Evolutionary conservation across 2,888 invertebrate genomes (phyloP).

Genomic region (Cantharis lateralis): DNA sequence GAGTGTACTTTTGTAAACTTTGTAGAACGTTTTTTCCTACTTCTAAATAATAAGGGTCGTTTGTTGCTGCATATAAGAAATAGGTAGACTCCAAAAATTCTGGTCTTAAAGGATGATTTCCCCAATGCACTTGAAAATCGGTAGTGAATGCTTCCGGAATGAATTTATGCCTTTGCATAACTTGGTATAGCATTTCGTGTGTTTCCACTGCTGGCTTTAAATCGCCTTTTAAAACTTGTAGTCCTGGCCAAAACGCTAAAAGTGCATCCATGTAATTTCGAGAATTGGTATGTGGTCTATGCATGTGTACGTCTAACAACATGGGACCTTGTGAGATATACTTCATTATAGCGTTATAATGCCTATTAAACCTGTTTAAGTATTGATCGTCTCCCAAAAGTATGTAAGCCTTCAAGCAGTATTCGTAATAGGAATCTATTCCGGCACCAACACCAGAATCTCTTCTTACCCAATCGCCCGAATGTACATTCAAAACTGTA

Average conservation of each 20-base stretch:
- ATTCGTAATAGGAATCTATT: slow-evolving; percentile 98
- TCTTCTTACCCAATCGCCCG: slow-evolving; percentile 95
- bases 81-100: slow-evolving; percentile 99
- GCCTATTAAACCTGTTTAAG: slow-evolving; percentile 90
- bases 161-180: slow-evolving; percentile 96
- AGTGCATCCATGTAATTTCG: slow-evolving; percentile 97
- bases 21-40: slow-evolving; percentile 88
- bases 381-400: slow-evolving; percentile 93
- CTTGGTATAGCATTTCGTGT: slow-evolving; percentile 98
- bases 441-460: slow-evolving; percentile 99
- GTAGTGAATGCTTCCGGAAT: slow-evolving; percentile 98
- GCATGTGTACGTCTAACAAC: slow-evolving; percentile 89
- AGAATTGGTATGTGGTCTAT: slow-evolving; percentile 89
- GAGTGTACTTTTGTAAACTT: slow-evolving; percentile 86
- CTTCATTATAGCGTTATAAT: slow-evolving; percentile 96
- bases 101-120: slow-evolving; percentile 93
- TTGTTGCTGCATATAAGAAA: slow-evolving; percentile 93
- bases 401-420: slow-evolving; percentile 96
- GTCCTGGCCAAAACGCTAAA: slow-evolving; percentile 97
- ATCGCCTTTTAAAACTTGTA: slow-evolving; percentile 83
- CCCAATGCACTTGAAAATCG: slow-evolving; percentile 97
- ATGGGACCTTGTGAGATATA: slow-evolving; percentile 95
- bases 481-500: slow-evolving; percentile 95
- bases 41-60: slow-evolving; percentile 92
- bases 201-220: slow-evolving; percentile 97